Base-by-base conservation (phyloP, 2,797 vertebrate species). In the Chelon labrosus region DNA sequence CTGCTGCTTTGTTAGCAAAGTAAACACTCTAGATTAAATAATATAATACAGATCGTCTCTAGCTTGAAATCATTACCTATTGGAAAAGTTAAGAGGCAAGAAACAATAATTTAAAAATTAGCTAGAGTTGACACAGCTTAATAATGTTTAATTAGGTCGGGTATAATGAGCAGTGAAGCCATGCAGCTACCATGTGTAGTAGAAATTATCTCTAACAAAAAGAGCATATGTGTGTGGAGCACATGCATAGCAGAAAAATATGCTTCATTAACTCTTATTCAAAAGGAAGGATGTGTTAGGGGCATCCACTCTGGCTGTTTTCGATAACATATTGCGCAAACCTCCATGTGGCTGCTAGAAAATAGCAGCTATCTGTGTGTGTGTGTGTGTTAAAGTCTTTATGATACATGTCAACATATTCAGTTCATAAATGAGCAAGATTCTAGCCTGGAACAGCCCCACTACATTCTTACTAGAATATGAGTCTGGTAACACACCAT, bases 211-310 rank as follows among this genome's bases (percentile, higher is more conserved):
- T 52, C 14, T 22, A 55, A 54, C 12, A 16, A 17, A 38, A 17
- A 42, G 10, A 42, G 41, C 31, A 39, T 17, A 42, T 9, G 4
- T 27, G 3, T 38, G 38, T 7, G 10, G 22, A 42, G 49, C 35
- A 51, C 27, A 41, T 44, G 35, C 50, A 10, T n/a, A 50, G 55
- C 42, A 59, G 20, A 38, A 20, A 19, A 55, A 47, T 54, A 60
- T 60, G 46, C 44, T 42, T 79, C 69, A 62, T 78, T 66, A 65
- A 19, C 0, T 50, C 10, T 52, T 16, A 69, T 25, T 51, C 38
- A 38, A 37, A 6, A 56, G 44, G 27, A 55, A 22, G 31, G 9
- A 49, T 69, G 20, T 8, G 25, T 27, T 35, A 17, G 13, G 25
- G 22, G 17, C 19, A 42, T 8, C 7, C 25, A 42, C n/a, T 42